Evolutionary conservation across 2,113 vertebrate species (phyloP).

Genomic region (Nycticorax nycticorax): DNA sequence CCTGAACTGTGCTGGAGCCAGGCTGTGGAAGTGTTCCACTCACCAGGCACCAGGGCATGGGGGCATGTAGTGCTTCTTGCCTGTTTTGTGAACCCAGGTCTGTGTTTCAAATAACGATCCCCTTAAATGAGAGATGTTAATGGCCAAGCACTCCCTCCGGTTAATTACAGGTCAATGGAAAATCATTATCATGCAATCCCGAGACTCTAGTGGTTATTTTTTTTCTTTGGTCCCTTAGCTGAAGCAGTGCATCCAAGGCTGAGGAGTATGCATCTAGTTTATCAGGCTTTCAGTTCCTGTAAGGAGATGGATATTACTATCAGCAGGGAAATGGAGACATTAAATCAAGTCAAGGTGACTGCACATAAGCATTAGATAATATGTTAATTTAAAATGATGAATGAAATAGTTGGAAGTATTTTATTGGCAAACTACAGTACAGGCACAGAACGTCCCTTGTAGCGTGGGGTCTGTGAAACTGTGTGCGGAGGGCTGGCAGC

Average conservation of each 20-base stretch:
- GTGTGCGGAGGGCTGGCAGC: background rate
- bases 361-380: background rate
- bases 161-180: background rate
- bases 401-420: background rate
- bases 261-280: background rate
- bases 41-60: background rate
- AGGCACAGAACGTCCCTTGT: background rate
- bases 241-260: background rate
- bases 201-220: background rate
- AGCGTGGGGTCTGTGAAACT: background rate
- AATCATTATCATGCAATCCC: background rate
- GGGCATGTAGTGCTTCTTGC: background rate
- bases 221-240: background rate
- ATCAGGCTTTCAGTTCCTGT: background rate
- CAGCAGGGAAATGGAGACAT: background rate
- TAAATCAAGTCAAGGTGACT: background rate
- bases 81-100: rapidly evolving
- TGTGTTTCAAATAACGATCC: background rate
- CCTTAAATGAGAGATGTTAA: background rate
- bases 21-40: background rate
- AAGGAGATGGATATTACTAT: background rate
- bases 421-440: background rate
- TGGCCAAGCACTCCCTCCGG: background rate
- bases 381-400: background rate
- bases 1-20: background rate